phyloP scores from a whole-genome alignment of 2,888 invertebrate genomes.

The Drosophila fungiperda region DNA sequence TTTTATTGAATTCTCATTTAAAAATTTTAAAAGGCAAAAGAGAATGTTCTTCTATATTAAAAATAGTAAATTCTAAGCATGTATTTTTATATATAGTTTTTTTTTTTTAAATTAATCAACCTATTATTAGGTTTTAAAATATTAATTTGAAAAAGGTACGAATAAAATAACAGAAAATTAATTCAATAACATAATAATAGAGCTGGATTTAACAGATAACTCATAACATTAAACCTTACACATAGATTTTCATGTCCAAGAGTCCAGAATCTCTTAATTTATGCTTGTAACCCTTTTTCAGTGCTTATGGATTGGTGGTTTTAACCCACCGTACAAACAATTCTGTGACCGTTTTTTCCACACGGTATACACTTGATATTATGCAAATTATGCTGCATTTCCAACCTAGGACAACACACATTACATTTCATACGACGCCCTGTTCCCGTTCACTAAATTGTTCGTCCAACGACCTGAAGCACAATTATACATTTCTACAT shows the following conservation, averaged over 20 bases:
- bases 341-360: slow-evolving; percentile 6
- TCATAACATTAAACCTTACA: no score
- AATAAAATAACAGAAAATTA: no score
- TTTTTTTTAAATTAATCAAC: no score
- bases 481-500: neutral
- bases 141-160: no score
- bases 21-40: neutral
- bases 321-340: neutral
- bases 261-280: no score
- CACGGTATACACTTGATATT: slow-evolving; percentile 30
- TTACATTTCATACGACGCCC: slow-evolving; percentile 24
- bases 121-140: no score
- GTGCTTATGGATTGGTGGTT: neutral
- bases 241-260: no score
- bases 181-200: no score
- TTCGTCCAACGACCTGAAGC: slow-evolving; percentile 7
- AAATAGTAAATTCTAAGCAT: neutral
- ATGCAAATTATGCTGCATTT: slow-evolving; percentile 36
- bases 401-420: slow-evolving; percentile 50
- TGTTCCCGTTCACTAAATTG: neutral
- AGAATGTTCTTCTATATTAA: neutral
- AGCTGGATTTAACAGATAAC: no score
- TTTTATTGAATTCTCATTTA: neutral
- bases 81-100: no score
- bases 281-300: no score